Evolutionary conservation across 2,888 invertebrate genomes (phyloP).

Genomic region (Trissolcus japonicus): DNA sequence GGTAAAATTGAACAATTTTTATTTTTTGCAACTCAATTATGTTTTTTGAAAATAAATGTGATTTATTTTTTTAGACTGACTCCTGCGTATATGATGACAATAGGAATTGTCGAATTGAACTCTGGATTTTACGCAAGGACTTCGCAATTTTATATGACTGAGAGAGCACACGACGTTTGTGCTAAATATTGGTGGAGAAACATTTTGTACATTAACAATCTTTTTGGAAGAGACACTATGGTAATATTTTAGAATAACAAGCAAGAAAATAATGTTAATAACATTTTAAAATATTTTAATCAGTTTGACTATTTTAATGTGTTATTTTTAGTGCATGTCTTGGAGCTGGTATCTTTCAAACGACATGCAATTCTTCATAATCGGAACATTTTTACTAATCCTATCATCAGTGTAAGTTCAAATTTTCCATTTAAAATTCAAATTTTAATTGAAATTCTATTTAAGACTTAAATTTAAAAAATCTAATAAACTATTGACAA

Average conservation of each 20-base stretch:
- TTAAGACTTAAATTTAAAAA: background rate
- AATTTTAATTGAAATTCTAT: background rate
- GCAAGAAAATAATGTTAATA: too few relatives aligned
- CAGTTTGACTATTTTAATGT: constrained; percentile 15
- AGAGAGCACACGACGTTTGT: constrained; percentile 74
- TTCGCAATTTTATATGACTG: constrained; percentile 73
- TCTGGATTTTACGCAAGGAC: constrained; percentile 72
- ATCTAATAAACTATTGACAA: background rate
- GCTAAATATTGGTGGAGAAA: constrained; percentile 78
- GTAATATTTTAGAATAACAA: constrained; percentile 62
- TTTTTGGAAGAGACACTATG: constrained; percentile 74
- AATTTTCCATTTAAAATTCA: background rate
- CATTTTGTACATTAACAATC: constrained; percentile 77
- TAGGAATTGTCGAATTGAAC: constrained; percentile 74
- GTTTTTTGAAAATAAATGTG: background rate
- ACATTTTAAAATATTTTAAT: too few relatives aligned
- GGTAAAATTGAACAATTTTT: constrained; percentile 65
- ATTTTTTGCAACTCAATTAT: background rate
- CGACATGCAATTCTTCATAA: constrained; percentile 77
- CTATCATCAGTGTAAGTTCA: constrained; percentile 76
- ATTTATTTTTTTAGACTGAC: constrained; percentile 73
- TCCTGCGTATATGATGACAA: constrained; percentile 75
- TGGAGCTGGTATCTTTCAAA: constrained; percentile 78
- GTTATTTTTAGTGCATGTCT: constrained; percentile 75
- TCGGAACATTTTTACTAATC: constrained; percentile 72